These are phyloP conservation scores for Steinernema scapterisci DNA, from an alignment of 2,888 invertebrate species.

Conservation along the genomic window DNA sequence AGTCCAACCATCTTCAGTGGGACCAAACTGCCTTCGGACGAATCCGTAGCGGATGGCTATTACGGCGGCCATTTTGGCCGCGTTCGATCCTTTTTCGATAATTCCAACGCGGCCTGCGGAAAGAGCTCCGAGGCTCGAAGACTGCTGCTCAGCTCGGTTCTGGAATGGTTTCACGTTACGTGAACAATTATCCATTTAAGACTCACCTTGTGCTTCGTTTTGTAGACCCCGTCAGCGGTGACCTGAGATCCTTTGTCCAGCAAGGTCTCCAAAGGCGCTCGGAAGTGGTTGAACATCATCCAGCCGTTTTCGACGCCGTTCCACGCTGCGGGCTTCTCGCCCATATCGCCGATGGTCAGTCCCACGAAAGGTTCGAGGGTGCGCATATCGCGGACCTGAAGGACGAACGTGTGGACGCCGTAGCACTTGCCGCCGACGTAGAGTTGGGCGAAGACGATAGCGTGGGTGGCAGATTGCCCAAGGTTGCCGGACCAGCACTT, in stretches of 20 bases:
- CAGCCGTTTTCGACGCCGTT: constrained; percentile 90
- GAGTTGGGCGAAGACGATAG: constrained; percentile 85
- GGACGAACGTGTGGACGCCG: constrained; percentile 86
- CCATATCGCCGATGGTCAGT: constrained; percentile 86
- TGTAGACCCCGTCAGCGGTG: constrained; percentile 83
- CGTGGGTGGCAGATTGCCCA: constrained; percentile 79
- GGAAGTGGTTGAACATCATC: constrained; percentile 73
- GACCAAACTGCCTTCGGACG: constrained; percentile 85
- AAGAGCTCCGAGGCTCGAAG: constrained; percentile 81
- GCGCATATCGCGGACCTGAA: constrained; percentile 79
- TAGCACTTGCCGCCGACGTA: constrained; percentile 72
- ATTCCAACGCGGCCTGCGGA: constrained; percentile 85
- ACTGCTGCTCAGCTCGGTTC: constrained; percentile 83
- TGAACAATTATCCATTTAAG: constrained; percentile 45
- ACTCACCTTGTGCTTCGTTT: constrained; percentile 83
- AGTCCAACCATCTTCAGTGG: constrained; percentile 71
- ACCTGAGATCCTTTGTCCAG: constrained; percentile 88
- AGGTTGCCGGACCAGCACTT: constrained; percentile 88
- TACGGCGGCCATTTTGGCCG: constrained; percentile 78
- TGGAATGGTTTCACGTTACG: constrained; percentile 38
- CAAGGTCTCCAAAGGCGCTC: constrained; percentile 83
- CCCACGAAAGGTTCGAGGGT: constrained; percentile 76
- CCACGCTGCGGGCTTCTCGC: constrained; percentile 82
- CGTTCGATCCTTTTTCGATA: constrained; percentile 72
- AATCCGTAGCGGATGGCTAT: constrained; percentile 87